Evolutionary conservation across 2,888 invertebrate species (phyloP).

Genomic region (Bombylius discolor): DNA sequence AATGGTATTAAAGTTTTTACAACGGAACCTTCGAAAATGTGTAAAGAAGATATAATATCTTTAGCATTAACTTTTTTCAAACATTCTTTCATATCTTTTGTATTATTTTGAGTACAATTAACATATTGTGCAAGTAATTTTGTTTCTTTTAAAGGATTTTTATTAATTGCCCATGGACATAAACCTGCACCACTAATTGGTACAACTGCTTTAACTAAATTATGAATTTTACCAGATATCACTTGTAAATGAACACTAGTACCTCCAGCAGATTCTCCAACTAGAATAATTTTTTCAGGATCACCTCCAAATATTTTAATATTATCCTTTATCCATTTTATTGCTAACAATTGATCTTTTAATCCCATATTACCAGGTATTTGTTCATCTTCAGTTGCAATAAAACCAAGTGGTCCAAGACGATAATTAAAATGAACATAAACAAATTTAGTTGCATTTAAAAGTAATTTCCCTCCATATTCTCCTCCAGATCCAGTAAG

Average conservation of each 20-base stretch:
- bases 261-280: conserved; percentile 61
- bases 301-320: conserved; percentile 59
- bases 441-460: conserved; percentile 48
- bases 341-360: conserved; percentile 58
- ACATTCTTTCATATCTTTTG: conserved; percentile 47
- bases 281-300: conserved; percentile 51
- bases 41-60: conserved; percentile 42
- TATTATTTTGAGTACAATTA: conserved; percentile 46
- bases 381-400: conserved; percentile 56
- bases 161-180: conserved; percentile 41
- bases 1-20: conserved; percentile 60
- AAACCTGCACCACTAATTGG: conserved; percentile 59
- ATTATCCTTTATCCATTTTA: conserved; percentile 56
- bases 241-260: conserved; percentile 63
- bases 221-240: conserved; percentile 45
- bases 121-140: conserved; percentile 44
- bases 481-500: conserved; percentile 42
- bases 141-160: conserved; percentile 47
- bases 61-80: conserved; percentile 47
- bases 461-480: conserved; percentile 37
- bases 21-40: conserved; percentile 37
- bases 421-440: conserved; percentile 58
- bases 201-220: conserved; percentile 12
- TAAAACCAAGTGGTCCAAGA: conserved; percentile 59
- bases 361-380: conserved; percentile 60